Evolutionary conservation across 2,113 vertebrate genomes (phyloP).

Genomic region (Istiophorus platypterus): DNA sequence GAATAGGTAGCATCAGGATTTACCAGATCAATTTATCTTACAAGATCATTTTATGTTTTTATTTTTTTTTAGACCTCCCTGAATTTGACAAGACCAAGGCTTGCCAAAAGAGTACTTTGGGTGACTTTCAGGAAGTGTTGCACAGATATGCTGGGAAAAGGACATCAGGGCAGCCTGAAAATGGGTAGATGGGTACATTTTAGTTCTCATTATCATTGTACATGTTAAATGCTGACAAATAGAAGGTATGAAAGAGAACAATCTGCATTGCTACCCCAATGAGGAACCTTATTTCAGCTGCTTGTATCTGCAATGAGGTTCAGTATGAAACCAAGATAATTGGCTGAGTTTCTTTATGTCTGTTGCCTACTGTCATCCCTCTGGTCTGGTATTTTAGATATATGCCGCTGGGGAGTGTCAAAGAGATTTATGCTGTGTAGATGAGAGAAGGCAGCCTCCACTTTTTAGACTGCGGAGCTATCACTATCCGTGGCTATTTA

Average conservation of each 20-base stretch:
- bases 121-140: conserved; percentile 43
- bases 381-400: conserved; percentile 61
- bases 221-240: conserved; percentile 53
- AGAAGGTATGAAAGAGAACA: conserved; percentile 34
- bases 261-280: conserved; percentile 5
- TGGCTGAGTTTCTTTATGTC: conserved; percentile 67
- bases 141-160: conserved; percentile 39
- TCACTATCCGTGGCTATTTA: conserved; percentile 66
- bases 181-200: conserved; percentile 16
- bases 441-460: conserved; percentile 62
- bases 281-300: conserved; percentile 23
- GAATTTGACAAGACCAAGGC: conserved; percentile 49
- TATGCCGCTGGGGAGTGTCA: conserved; percentile 66
- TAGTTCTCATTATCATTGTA: conserved; percentile 34
- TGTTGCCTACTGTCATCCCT: conserved; percentile 61
- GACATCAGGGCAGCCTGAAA: conserved; percentile 17
- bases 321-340: conserved; percentile 64
- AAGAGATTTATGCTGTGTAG: conserved; percentile 57
- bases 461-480: conserved; percentile 61
- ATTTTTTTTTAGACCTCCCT: conserved; percentile 14
- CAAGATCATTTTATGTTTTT: not conserved
- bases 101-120: conserved; percentile 68
- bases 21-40: conserved; percentile 42
- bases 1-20: conserved; percentile 39
- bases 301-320: conserved; percentile 45